Percentiles rank a stretch among this genome's conserved stretches.
Evolutionary conservation across 1,140 invertebrate species (phyloP).

Genomic region (Lucilia cuprina): DNA sequence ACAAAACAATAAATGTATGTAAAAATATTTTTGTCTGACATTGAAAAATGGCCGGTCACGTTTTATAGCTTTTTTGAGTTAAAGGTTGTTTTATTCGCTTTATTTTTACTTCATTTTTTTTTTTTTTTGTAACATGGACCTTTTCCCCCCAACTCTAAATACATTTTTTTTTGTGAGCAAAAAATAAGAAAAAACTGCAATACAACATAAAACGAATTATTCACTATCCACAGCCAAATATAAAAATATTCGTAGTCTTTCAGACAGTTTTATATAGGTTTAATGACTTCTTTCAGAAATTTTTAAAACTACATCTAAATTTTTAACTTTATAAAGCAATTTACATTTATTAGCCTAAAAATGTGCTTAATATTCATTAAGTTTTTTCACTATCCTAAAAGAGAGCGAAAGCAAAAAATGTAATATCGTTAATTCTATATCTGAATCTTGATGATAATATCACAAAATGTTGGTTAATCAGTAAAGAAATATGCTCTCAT

Average conservation of each 20-base stretch:
- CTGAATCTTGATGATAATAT: no score
- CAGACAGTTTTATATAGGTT: no score
- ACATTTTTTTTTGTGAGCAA: neutral
- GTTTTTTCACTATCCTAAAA: no score
- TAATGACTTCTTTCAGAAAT: no score
- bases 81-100: constrained; percentile 27
- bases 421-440: no score
- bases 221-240: neutral
- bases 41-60: constrained; percentile 63
- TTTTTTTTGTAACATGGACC: neutral
- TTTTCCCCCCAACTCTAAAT: neutral
- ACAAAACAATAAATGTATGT: constrained; percentile 35
- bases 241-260: neutral
- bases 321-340: no score
- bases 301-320: no score
- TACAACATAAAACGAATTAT: neutral
- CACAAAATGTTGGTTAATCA: no score
- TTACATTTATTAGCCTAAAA: no score
- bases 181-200: neutral
- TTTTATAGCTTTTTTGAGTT: constrained; percentile 51
- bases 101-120: constrained; percentile 31
- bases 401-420: no score
- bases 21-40: constrained; percentile 57
- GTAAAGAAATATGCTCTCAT: no score
- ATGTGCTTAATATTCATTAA: no score